Base-by-base conservation (phyloP, 2,888 invertebrate species). In the Lasioglossum oenotherae region DNA sequence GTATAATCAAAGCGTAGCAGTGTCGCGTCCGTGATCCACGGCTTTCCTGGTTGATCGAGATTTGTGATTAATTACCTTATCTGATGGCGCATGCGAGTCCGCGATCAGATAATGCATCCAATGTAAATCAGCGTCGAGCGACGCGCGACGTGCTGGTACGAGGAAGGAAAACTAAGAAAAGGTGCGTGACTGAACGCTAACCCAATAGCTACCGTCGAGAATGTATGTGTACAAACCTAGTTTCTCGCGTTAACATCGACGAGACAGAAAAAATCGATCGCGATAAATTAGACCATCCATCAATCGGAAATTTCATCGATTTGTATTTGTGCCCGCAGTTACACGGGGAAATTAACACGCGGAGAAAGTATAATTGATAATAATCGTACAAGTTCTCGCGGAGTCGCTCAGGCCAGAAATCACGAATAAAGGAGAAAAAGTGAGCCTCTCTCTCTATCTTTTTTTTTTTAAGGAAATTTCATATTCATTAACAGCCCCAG, bases 51-150 rank as follows among this genome's bases (percentile, higher is more conserved):
- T 46, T 27, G 38, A 74, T 74, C 23, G 38, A 23, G 5, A 8
- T 46, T 69, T 78, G 5, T 64, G 38, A 78, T 74, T 81, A 74
- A 77, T 81, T 38, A 23, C 35, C 16, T 35, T 80, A 71, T 72
- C 60, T 10, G 49, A 53, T 35, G 10, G 41, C 41, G 38, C 19
- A 23, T 10, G 44, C 16, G 16, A 74, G 6, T 19, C 53, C n/a
- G 53, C 31, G 41, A 72, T 60, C 60, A 19, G 44, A 72, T 16
- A 69, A 10, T 14, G 12, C 16, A 14, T 44, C 6, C 35, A 12
- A 46, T 77, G 46, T 49, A 81, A 77, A 73, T 73, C 73, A 31
- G 49, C 73, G n/a, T 4, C 31, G 10, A 10, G 31, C 31, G 72
- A 49, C 49, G 49, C 2, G 49, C 60, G 14, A 4, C 16, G 44